These are phyloP conservation scores for Tribolium castaneum DNA, from an alignment of 1,140 invertebrate species.

Conservation along the genomic window DNA sequence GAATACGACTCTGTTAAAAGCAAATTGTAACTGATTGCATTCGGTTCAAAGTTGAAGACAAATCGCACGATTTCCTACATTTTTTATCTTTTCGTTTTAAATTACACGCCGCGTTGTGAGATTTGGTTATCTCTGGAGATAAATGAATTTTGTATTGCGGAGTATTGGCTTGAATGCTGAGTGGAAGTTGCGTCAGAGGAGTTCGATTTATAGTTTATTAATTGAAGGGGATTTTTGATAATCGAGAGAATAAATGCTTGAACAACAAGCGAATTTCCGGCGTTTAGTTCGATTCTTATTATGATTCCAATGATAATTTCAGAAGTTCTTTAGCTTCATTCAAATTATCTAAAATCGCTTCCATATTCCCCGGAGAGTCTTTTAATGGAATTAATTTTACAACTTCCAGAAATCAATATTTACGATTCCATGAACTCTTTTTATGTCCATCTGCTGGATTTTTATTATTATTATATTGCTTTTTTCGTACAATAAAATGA, in stretches of 20 bases:
- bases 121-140: too few species aligned
- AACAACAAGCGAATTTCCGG: background rate
- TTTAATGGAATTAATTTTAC: constrained; percentile 8
- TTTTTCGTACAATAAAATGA: background rate
- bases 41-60: background rate
- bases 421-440: constrained; percentile 19
- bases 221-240: background rate
- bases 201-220: too few species aligned
- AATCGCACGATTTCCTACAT: too few species aligned
- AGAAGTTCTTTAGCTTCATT: background rate
- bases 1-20: background rate
- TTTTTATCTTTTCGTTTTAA: too few species aligned
- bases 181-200: too few species aligned
- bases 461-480: constrained; percentile 8
- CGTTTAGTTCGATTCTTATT: background rate
- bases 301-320: constrained; percentile 6
- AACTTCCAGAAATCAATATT: background rate
- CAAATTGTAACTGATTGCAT: background rate
- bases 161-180: too few species aligned
- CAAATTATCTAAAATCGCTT: constrained; percentile 6
- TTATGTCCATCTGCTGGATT: background rate
- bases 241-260: too few species aligned
- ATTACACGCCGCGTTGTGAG: too few species aligned
- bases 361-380: background rate
- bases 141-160: too few species aligned